Conservation (phyloP, 1,140 invertebrate species). For the Tribolium madens region DNA sequence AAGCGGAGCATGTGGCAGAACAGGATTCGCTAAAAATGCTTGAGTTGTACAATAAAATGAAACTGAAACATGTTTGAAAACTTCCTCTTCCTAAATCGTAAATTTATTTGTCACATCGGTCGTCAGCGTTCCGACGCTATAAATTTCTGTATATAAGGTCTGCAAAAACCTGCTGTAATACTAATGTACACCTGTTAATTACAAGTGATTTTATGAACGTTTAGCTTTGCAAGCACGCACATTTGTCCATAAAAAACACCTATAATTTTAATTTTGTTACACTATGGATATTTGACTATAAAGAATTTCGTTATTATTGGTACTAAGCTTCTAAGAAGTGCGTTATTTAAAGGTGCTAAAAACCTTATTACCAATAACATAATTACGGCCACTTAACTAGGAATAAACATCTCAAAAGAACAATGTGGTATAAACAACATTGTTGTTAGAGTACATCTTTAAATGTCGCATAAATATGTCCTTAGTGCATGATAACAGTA, state of each 20-base stretch:
- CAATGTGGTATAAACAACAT: constrained; percentile 41
- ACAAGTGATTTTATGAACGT: constrained; percentile 28
- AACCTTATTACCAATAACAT: constrained; percentile 39
- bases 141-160: constrained; percentile 42
- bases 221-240: neutral
- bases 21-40: constrained; percentile 40
- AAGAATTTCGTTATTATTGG: too few species aligned
- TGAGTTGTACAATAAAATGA: constrained; percentile 36
- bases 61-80: constrained; percentile 41
- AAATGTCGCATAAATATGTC: constrained; percentile 30
- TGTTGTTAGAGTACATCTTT: constrained; percentile 25
- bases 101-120: constrained; percentile 48
- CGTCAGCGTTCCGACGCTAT: constrained; percentile 27
- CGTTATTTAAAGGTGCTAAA: constrained; percentile 24
- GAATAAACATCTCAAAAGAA: constrained; percentile 30
- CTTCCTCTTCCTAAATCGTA: constrained; percentile 51
- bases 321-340: constrained; percentile 8
- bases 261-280: neutral
- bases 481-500: constrained; percentile 11
- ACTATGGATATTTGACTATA: too few species aligned
- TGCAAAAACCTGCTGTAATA: constrained; percentile 38
- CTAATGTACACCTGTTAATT: constrained; percentile 33
- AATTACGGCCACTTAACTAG: constrained; percentile 37
- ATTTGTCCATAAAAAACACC: neutral
- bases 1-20: constrained; percentile 27